Evolutionary conservation across 1,140 invertebrate species (phyloP), one percentile per base, ranked within the genome.

Genomic region (Eueides isabella): DNA sequence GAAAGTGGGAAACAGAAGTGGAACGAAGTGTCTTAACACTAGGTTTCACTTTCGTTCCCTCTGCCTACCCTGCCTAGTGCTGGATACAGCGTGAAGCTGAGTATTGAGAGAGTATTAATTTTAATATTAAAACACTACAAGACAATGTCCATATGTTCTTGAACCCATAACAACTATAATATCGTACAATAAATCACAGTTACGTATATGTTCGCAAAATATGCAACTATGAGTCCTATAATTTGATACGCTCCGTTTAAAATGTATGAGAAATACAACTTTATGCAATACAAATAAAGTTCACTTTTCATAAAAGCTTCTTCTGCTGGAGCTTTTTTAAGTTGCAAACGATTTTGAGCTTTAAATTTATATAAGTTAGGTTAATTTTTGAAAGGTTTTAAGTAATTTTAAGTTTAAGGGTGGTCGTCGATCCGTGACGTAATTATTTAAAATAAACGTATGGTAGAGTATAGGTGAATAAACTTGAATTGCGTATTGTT

Each of bases 381-480:
- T 44, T 76, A 38, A 33, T 64, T 41, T 67, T 71, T 73, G 35
- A 48, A 14, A 33, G 19, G 23, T 5, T 26, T 23, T 26, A 26
- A 23, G 9, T 55, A 2, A 55, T 12, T 23, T 31, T 29, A 38
- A 5, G 64, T 72, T 66, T 78, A 77, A 81, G 84, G 84, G 71
- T 86, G 81, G 62, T 61, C 66, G 80, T 31, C 81, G 75, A 72
- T 79, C 72, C 82, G 74, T 75, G 55, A 76, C 82, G 82, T 83
- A 78, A 79, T 76, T 83, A 84, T 55, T 67, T 76, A 75, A 75
- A 71, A 66, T 67, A 31, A 23, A 35, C 48, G 23, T 69, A 69
- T 61, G 30, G 55, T 55, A 55, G 9, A 26, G 19, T 23, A 55
- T 55, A 55, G 48, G 48, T 26, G 48, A 55, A 55, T 55, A 55